Percentiles rank a stretch among this genome's conserved stretches.
Evolutionary conservation across 2,113 vertebrate species (phyloP).

Genomic region (Alces alces): DNA sequence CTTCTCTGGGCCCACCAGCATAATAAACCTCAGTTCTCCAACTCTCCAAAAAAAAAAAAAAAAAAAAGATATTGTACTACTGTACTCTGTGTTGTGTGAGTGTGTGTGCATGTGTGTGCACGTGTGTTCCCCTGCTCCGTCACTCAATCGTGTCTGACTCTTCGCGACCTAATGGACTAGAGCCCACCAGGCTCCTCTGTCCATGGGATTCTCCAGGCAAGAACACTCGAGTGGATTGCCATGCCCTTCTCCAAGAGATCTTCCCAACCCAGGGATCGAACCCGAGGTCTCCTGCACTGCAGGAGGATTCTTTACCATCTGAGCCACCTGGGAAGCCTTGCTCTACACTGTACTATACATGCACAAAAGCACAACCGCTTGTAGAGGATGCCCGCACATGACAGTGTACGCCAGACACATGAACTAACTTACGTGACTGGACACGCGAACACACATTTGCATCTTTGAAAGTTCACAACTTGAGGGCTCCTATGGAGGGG

Average conservation of each 20-base stretch:
- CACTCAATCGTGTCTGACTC: neutral
- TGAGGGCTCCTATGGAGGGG: neutral
- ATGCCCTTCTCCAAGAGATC: neutral
- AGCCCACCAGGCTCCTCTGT: neutral
- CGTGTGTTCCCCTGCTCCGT: rapidly evolving
- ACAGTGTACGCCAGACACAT: rapidly evolving
- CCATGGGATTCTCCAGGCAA: neutral
- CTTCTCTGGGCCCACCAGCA: too few species aligned
- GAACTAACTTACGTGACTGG: neutral
- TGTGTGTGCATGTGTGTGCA: neutral
- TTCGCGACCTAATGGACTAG: neutral
- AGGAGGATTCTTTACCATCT: neutral
- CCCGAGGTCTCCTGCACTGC: neutral
- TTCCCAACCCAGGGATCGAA: neutral
- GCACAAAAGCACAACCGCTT: neutral
- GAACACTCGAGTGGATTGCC: neutral
- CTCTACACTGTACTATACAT: neutral
- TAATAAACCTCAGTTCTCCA: too few species aligned
- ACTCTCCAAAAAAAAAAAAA: too few species aligned
- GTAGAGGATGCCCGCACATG: neutral
- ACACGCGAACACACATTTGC: rapidly evolving
- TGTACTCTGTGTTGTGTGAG: neutral
- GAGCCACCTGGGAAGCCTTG: neutral
- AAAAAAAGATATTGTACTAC: neutral
- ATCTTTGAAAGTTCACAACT: neutral